Evolutionary conservation across 2,797 vertebrate species (phyloP).

Genomic region (Labeo calbasu): DNA sequence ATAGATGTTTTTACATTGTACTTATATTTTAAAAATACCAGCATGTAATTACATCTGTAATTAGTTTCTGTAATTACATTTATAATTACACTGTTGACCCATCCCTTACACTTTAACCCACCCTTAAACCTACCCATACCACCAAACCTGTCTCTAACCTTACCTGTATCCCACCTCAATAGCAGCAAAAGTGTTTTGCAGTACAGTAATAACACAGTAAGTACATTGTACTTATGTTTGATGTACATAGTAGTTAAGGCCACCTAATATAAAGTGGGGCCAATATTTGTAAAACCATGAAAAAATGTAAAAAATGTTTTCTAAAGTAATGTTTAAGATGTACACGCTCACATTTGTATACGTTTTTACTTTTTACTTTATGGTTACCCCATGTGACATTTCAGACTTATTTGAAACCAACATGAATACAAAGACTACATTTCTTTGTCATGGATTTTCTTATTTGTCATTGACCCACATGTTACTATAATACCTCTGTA

Average conservation of each 20-base stretch:
- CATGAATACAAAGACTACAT: background rate
- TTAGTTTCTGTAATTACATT: too few species aligned
- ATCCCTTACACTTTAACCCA: too few species aligned
- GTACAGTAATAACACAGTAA: background rate
- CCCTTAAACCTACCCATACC: too few species aligned
- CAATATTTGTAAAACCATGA: background rate
- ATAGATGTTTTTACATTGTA: too few species aligned
- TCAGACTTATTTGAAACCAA: background rate
- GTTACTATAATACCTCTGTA: conserved; percentile 24
- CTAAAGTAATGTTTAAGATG: background rate
- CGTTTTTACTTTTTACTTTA: background rate
- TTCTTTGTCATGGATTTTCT: background rate
- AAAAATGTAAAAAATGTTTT: background rate
- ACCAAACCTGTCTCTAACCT: too few species aligned
- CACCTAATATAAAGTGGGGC: too few species aligned
- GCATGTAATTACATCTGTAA: too few species aligned
- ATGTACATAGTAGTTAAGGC: too few species aligned
- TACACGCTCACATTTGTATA: background rate
- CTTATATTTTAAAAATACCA: too few species aligned
- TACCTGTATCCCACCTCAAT: background rate
- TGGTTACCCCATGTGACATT: background rate
- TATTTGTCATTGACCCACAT: conserved; percentile 27
- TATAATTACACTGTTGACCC: too few species aligned
- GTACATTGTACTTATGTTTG: background rate
- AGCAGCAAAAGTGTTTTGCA: background rate